Evolutionary conservation across 2,113 vertebrate genomes (phyloP).

Genomic region (Zingel zingel): DNA sequence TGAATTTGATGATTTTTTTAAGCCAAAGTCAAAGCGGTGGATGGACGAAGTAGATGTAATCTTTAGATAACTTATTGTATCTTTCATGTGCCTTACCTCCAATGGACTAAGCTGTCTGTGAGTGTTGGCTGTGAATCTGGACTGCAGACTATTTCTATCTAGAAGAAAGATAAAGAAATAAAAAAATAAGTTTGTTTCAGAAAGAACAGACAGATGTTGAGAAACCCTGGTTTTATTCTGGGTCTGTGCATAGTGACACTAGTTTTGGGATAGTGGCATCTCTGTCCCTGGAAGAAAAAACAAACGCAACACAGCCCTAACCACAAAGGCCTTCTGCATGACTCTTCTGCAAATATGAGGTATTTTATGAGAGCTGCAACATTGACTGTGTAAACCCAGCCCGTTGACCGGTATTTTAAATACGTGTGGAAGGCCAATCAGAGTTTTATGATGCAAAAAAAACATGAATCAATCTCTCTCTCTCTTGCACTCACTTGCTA

Average conservation of each 20-base stretch:
- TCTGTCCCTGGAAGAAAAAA: background rate
- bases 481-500: too few species aligned
- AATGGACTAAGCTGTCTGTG: conserved; percentile 20
- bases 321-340: background rate
- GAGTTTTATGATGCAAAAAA: too few species aligned
- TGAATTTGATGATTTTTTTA: conserved; percentile 44
- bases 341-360: too few species aligned
- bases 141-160: conserved; percentile 8
- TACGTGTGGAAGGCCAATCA: too few species aligned
- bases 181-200: background rate
- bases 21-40: conserved; percentile 22
- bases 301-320: background rate
- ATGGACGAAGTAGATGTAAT: conserved; percentile 43
- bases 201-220: conserved; percentile 2
- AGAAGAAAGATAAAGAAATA: background rate
- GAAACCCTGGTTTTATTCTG: background rate
- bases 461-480: too few species aligned
- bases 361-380: too few species aligned
- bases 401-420: too few species aligned
- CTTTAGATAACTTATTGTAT: conserved; percentile 24
- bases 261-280: background rate
- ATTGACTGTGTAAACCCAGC: too few species aligned
- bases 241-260: background rate
- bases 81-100: conserved; percentile 46
- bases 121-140: background rate